Conservation (phyloP, 2,888 invertebrate genomes). For the Sialis fuliginosa region DNA sequence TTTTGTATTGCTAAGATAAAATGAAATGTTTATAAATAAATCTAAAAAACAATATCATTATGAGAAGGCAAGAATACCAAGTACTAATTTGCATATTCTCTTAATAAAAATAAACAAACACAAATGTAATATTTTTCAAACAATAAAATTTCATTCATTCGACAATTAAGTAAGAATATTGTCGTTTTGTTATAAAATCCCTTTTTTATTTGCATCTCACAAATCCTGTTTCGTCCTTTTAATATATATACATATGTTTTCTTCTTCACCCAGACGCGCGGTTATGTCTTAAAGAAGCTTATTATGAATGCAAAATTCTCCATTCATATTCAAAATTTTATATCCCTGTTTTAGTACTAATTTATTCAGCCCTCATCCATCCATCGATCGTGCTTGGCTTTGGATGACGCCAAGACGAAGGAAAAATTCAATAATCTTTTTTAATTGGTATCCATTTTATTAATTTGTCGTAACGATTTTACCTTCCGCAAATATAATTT, state of each 20-base stretch:
- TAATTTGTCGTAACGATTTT: too few relatives aligned
- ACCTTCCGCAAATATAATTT: too few relatives aligned
- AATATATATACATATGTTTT: constrained; percentile 41
- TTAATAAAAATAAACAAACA: too few relatives aligned
- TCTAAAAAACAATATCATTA: too few relatives aligned
- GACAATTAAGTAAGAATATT: not conserved
- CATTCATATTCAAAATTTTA: constrained; percentile 84
- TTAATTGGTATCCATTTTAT: too few relatives aligned
- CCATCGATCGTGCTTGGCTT: constrained; percentile 23
- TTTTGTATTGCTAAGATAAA: too few relatives aligned
- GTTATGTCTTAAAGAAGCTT: constrained; percentile 42
- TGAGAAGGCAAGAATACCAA: too few relatives aligned
- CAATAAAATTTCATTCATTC: too few relatives aligned
- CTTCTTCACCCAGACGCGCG: constrained; percentile 28
- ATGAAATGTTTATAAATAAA: too few relatives aligned
- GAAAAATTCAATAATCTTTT: too few relatives aligned
- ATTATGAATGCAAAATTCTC: constrained; percentile 74
- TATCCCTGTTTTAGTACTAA: constrained; percentile 43
- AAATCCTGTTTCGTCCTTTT: not conserved
- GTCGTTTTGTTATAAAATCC: constrained; percentile 1
- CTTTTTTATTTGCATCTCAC: not conserved
- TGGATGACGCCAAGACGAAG: not conserved
- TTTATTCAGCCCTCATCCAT: constrained; percentile 29
- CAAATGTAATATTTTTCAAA: too few relatives aligned
- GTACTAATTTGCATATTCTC: too few relatives aligned